These are phyloP conservation scores for Polyommatus icarus DNA, from an alignment of 2,888 invertebrate species.

Conservation along the genomic window DNA sequence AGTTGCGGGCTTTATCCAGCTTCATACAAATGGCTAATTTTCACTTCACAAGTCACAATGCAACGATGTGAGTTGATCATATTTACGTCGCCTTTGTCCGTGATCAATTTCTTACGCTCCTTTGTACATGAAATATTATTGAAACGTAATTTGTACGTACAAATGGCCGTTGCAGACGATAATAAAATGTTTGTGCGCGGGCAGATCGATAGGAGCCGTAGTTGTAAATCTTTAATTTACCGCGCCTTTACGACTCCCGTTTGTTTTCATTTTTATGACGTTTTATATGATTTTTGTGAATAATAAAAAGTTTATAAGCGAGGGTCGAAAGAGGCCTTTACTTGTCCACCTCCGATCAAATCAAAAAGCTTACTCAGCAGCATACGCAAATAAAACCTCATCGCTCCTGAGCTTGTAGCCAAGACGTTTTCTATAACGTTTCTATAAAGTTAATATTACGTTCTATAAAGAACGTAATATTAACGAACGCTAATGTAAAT, in stretches of 20 bases:
- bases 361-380: neutral
- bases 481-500: too few relatives aligned
- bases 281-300: neutral
- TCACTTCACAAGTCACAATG: neutral
- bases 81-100: neutral
- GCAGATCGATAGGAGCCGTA: neutral
- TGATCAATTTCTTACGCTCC: neutral
- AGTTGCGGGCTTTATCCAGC: too few relatives aligned
- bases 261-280: constrained; percentile 3
- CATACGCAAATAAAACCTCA: constrained; percentile 13
- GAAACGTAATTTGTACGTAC: neutral
- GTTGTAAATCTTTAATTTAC: constrained; percentile 1
- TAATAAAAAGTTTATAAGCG: neutral
- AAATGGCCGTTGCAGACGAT: constrained; percentile 1
- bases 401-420: neutral
- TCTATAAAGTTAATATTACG: too few relatives aligned
- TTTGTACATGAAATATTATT: neutral
- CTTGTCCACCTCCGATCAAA: neutral
- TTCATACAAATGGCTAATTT: neutral
- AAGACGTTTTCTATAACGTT: too few relatives aligned
- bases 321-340: neutral
- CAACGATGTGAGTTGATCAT: neutral
- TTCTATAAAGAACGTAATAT: too few relatives aligned
- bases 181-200: neutral
- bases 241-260: neutral